A percentile compares a stretch with the other conserved stretches of the same genome.
These are phyloP conservation scores for Rhinoraja longicauda DNA, from an alignment of 2,797 vertebrate species.

Conservation along the genomic window DNA sequence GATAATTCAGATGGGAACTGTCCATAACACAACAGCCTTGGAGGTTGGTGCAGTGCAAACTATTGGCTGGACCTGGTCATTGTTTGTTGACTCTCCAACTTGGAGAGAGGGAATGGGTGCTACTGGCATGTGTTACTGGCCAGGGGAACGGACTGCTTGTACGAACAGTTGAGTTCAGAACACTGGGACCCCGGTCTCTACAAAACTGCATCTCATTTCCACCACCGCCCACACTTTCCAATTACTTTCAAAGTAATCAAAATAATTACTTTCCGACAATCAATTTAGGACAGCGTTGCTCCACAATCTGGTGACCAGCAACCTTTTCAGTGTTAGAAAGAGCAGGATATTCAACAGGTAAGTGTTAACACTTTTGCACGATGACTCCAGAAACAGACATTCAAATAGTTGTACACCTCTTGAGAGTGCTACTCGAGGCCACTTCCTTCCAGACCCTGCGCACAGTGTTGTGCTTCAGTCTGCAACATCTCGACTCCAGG, in stretches of 20 bases:
- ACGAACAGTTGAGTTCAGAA: not conserved
- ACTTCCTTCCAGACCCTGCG: not conserved
- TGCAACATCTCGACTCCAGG: not conserved
- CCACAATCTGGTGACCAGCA: conserved; percentile 3
- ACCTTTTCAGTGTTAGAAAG: not conserved
- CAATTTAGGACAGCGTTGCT: conserved; percentile 4
- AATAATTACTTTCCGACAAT: not conserved
- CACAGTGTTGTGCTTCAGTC: not conserved
- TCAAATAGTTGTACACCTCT: not conserved
- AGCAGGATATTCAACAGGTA: conserved; percentile 10
- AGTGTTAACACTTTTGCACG: conserved; percentile 29
- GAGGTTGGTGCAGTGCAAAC: not conserved
- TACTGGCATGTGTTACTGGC: not conserved
- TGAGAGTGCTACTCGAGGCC: not conserved
- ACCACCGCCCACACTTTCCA: not conserved
- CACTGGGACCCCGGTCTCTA: not conserved
- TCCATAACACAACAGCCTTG: not conserved
- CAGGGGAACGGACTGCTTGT: not conserved
- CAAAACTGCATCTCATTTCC: not conserved
- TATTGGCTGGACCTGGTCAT: not conserved
- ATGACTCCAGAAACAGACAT: not conserved
- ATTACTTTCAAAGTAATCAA: not conserved
- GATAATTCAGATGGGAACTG: not conserved
- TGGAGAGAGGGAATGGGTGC: not conserved
- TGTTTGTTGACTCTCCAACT: not conserved